Evolutionary conservation across 2,888 invertebrate species (phyloP), one percentile per base, ranked within the genome.

Genomic region (Dusona sp.): DNA sequence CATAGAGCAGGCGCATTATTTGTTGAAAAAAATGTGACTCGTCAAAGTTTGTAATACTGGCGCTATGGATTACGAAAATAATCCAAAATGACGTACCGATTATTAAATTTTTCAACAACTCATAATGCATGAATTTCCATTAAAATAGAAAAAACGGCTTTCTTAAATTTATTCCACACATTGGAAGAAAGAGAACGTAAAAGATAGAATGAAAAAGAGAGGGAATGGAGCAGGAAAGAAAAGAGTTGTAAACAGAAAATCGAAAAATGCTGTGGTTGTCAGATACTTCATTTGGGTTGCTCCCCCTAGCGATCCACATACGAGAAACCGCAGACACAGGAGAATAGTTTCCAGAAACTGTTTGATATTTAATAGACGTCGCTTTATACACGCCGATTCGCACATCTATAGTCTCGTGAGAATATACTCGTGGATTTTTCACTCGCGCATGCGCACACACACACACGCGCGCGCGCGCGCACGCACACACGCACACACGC

Each of bases 321-420:
- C 61, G 79, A 75, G 79, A 48, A 33, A 77, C 38, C 54, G 29
- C 48, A 45, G 57, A 38, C 42, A 61, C 38, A 64, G 65, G 29
- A 64, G 65, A 85, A 82, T 74, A 54, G 64, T 80, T 83, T 64
- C 73, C 45, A 29, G 25, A 29, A 57, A 57, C 72, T 84, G 51
- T 85, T 78, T 78, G 51, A 77, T 73, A 85, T 77, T 67, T 65
- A 73, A 73, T 85, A 42, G 57, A 82, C 73, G 65, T 16, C n/a
- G n/a, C n/a, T n/a, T n/a, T 85, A 22, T 42, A 33, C 48, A 38
- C 79, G 65, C 36, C 25, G 64, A 54, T 13, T 29, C 22, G 36
- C 45, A 36, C 33, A 8, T 51, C 36, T 25, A 19, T 29, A 45
- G 33, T 65, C 45, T 29, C 61, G 29, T 19, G 29, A 38, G 29